phyloP scores from a whole-genome alignment of 2,888 invertebrate genomes.

The Polietes domitor region DNA sequence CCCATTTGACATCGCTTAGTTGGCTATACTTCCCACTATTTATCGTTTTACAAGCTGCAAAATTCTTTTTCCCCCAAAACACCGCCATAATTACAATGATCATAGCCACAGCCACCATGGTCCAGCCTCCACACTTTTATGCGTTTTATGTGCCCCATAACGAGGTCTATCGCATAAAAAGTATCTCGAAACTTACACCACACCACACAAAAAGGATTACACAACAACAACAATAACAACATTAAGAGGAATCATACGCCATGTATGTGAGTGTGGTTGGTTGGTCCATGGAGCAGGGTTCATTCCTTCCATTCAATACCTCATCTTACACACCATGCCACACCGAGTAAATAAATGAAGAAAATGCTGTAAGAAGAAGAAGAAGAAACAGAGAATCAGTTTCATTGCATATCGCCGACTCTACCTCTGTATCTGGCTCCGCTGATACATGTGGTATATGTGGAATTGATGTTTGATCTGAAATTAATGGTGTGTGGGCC shows the following conservation, averaged over 20 bases:
- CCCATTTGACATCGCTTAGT: too few species aligned
- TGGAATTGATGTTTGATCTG: conserved; percentile 39
- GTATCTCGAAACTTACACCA: conserved; percentile 57
- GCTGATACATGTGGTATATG: conserved; percentile 8
- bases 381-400: conserved; percentile 18
- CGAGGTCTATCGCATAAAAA: conserved; percentile 60
- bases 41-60: conserved; percentile 53
- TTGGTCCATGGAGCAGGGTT: neutral
- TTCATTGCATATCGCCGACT: conserved; percentile 27
- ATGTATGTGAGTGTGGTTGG: neutral
- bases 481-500: conserved; percentile 54
- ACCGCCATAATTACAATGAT: conserved; percentile 65
- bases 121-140: conserved; percentile 65
- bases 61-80: conserved; percentile 54
- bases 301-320: neutral
- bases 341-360: neutral
- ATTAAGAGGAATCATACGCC: neutral
- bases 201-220: conserved; percentile 22
- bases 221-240: conserved; percentile 8
- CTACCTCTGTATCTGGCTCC: neutral
- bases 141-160: conserved; percentile 63
- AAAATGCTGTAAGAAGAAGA: conserved; percentile 10
- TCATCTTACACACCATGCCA: neutral
- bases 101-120: conserved; percentile 56
- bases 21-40: conserved; percentile 42